Evolutionary conservation across 2,113 vertebrate species (phyloP), one percentile per base, ranked within the genome.

Genomic region (Aldabrachelys gigantea): DNA sequence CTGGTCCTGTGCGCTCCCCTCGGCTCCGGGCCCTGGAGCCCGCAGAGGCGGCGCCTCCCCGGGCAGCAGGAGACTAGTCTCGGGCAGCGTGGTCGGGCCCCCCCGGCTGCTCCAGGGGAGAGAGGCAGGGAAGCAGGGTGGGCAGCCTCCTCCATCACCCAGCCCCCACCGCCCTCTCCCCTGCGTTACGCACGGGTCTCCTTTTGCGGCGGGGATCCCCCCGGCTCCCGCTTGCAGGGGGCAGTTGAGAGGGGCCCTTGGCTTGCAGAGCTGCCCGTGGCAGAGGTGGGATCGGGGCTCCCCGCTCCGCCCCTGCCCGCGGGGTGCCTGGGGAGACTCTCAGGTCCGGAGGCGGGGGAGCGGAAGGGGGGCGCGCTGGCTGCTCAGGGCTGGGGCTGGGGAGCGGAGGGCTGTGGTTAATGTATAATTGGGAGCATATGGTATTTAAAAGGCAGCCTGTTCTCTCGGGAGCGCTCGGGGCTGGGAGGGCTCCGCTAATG

Each of bases 341-440:
- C 13, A 2, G 59, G 59, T 6, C 59, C 59, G 59, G 29, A 29
- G 59, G 59, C 59, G 59, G 59, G 59, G 29, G 59, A 29, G 57
- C 27, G 57, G 25, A 59, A 8, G 59, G 11, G 59, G 62, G 65
- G 35, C 8, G 65, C 16, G 65, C 17, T 59, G 17, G 65, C 65
- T 8, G 29, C 83, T n/a, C 29, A 24, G 54, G 82, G 21, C 49
- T 11, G 35, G 69, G 62, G 9, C 4, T 0, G 24, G 65, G 62
- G 21, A 25, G 80, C 52, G 24, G 5, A 85, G 62, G 14, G 22
- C 65, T 2, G 1, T 3, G 50, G 49, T 93, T 96, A 94, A 96
- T 96, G 27, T 96, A 80, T 96, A 96, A 96, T 96, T 94, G 52
- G 95, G 91, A 96, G 95, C 95, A 96, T 94, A 96, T 96, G 95